phyloP scores from a whole-genome alignment of 2,888 invertebrate genomes.

The Parelbella ahira region DNA sequence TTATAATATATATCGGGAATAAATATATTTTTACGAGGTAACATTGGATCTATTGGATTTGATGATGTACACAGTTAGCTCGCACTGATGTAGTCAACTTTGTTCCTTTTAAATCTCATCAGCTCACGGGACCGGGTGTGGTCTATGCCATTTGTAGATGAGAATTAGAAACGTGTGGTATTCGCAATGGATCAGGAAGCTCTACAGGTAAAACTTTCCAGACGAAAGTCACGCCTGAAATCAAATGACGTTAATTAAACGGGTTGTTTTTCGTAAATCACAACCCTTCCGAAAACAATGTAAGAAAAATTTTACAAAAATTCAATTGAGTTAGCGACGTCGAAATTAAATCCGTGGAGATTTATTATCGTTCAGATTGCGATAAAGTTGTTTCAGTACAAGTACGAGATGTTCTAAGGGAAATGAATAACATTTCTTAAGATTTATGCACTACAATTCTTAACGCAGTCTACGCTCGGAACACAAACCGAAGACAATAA shows the following conservation, averaged over 20 bases:
- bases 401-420: slow-evolving; percentile 37
- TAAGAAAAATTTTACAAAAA: slow-evolving; percentile 24
- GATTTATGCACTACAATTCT: slow-evolving; percentile 59
- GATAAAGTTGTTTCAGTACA: slow-evolving; percentile 38
- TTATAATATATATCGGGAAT: too few species aligned
- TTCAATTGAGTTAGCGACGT: slow-evolving; percentile 26
- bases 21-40: too few species aligned
- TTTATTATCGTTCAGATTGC: slow-evolving; percentile 37
- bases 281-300: slow-evolving; percentile 11
- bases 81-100: too few species aligned
- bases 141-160: not conserved
- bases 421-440: slow-evolving; percentile 47
- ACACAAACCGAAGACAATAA: slow-evolving; percentile 50
- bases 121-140: too few species aligned
- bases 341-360: slow-evolving; percentile 28
- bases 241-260: slow-evolving; percentile 21
- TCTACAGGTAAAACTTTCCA: slow-evolving; percentile 21
- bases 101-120: too few species aligned
- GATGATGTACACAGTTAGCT: too few species aligned
- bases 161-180: not conserved
- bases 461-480: slow-evolving; percentile 42
- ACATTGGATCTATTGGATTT: too few species aligned
- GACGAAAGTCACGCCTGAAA: slow-evolving; percentile 11
- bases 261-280: slow-evolving; percentile 11
- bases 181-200: too few species aligned